Conservation (phyloP, 2,113 vertebrate species). For the Hippolais icterina region DNA sequence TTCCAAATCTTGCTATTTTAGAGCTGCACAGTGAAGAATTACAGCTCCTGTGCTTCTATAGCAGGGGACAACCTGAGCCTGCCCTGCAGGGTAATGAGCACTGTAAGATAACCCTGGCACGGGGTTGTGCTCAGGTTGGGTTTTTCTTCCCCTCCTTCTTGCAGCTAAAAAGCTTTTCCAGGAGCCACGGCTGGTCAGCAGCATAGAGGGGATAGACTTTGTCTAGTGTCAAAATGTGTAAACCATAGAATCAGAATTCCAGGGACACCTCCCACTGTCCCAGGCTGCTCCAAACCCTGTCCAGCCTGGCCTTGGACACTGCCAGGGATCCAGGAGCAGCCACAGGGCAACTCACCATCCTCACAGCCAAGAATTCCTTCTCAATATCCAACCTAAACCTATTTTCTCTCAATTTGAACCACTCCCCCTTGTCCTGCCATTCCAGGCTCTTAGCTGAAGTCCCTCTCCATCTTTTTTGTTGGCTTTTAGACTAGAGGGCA, state of each 20-base stretch:
- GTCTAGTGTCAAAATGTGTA: background rate
- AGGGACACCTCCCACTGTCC: background rate
- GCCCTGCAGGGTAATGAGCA: rapidly evolving
- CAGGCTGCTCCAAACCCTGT: background rate
- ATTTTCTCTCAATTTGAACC: background rate
- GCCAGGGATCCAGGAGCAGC: background rate
- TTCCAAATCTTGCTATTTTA: background rate
- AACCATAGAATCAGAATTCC: background rate
- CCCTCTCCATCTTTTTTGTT: background rate
- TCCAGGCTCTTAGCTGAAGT: background rate
- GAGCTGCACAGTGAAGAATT: background rate
- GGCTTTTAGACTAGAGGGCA: background rate
- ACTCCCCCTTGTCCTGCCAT: background rate
- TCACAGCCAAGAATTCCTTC: background rate
- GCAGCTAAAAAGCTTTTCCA: background rate
- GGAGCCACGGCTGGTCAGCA: background rate
- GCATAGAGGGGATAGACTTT: rapidly evolving
- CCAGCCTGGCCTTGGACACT: background rate
- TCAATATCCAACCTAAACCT: background rate
- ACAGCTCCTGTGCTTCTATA: background rate
- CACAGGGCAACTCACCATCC: background rate
- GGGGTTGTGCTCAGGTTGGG: rapidly evolving
- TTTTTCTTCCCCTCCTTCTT: background rate
- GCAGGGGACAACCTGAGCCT: background rate
- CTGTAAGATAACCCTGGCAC: background rate